Evolutionary conservation across 1,140 invertebrate genomes (phyloP).

Genomic region (Drosophila azteca): DNA sequence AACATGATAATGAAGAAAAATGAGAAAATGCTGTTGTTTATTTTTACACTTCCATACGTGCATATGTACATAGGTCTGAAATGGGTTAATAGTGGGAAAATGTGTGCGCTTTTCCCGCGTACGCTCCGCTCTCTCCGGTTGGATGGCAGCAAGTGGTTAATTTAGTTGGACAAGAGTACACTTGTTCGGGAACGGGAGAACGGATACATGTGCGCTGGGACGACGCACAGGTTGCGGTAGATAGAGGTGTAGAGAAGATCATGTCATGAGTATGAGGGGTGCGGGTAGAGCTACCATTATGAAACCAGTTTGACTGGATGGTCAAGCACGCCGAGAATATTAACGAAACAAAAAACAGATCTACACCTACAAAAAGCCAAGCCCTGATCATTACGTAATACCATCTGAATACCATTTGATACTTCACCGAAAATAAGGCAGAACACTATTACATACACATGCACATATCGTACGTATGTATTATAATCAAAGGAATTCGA

Average conservation of each 20-base stretch:
- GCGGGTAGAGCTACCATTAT: constrained; percentile 1
- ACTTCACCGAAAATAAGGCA: no score
- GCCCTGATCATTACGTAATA: constrained; percentile 32
- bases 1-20: constrained; percentile 19
- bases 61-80: constrained; percentile 41
- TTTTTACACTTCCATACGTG: constrained; percentile 65
- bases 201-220: constrained; percentile 22
- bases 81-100: constrained; percentile 79
- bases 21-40: constrained; percentile 61
- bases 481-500: no score
- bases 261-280: not conserved
- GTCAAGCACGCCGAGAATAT: constrained; percentile 47
- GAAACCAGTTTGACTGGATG: constrained; percentile 50
- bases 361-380: constrained; percentile 2
- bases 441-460: no score
- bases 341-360: constrained; percentile 20
- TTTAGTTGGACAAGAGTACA: not conserved
- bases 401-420: no score
- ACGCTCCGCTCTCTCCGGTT: not conserved
- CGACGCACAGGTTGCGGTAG: constrained; percentile 30
- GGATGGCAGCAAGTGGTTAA: constrained; percentile 16
- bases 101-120: constrained; percentile 43
- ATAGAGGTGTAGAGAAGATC: constrained; percentile 18
- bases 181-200: constrained; percentile 1
- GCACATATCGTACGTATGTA: no score